Base-by-base conservation (phyloP, 2,797 vertebrate species). In the Tamandua tetradactyla region DNA sequence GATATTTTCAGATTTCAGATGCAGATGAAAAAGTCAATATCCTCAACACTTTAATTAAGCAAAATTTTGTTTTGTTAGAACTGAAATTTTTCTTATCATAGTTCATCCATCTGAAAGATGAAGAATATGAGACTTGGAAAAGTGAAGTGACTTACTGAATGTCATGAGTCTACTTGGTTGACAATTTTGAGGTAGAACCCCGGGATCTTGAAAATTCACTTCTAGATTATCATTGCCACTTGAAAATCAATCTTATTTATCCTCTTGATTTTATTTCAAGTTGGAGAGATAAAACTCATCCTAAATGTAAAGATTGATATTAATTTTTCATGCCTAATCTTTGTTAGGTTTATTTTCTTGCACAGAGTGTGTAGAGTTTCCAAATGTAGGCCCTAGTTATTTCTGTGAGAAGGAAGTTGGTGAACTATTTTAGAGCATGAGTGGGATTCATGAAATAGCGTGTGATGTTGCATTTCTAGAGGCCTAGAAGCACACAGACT, bases 371-470 rank as follows among this genome's bases (percentile, higher is more conserved):
- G 76, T 88, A 88, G 14, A 78, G 6, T 82, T 76, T 47, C 25
- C 87, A 94, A 69, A 78, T 74, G 3, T 75, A 88, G 12, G 14
- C 69, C 9, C 22, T 86, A 55, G 61, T 86, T 81, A 75, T 86
- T 87, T 87, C 30, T 89, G 14, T 96, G 47, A 74, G 62, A 82
- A 79, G 62, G 37, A 94, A 95, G 30, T 72, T 44, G 59, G 7
- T 71, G 44, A 94, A 79, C 80, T 82, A 78, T 83, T 91, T 91
- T 84, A 89, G 69, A 81, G 35, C 84, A 11, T 74, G 64, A 85
- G 4, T 92, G 49, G 49, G 57, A 81, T 78, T 90, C 42, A 52
- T 74, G 78, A 87, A 85, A 61, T 55, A 87, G 35, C n/a, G 82
- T 64, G 35, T 72, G 13, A n/a, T 81, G 2, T 40, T 91, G 20